These are phyloP conservation scores for Sebastes kiyomatsui DNA, from an alignment of 2,797 vertebrate genomes.

Conservation along the genomic window DNA sequence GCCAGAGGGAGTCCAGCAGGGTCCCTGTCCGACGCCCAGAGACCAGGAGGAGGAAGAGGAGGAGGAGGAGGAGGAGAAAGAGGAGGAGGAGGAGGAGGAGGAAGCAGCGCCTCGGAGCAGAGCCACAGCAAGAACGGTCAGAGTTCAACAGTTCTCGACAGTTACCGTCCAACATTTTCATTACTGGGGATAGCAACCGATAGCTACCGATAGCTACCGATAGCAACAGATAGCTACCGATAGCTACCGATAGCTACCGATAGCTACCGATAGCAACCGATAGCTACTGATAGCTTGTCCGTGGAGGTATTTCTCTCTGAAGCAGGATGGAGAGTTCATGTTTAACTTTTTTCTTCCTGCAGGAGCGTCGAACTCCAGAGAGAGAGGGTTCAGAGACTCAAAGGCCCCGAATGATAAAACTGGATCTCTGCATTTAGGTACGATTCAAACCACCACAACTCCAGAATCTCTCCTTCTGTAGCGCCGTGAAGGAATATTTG, in stretches of 20 bases:
- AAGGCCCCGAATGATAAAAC: constrained; percentile 74
- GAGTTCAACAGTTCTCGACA: neutral
- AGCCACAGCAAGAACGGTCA: constrained; percentile 77
- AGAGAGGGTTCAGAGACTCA: constrained; percentile 72
- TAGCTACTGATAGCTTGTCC: too few relatives aligned
- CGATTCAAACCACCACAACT: neutral
- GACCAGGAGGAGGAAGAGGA: constrained; percentile 17
- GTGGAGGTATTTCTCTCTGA: neutral
- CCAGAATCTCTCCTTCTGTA: neutral
- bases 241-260: too few relatives aligned
- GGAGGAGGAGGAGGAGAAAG: neutral
- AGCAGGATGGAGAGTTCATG: neutral
- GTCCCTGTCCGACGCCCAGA: constrained; percentile 37
- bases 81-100: constrained; percentile 50
- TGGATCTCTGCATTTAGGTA: constrained; percentile 82
- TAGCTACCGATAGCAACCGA: too few relatives aligned
- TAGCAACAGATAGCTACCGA: rapidly evolving
- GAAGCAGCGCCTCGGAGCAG: constrained; percentile 73
- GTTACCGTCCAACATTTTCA: too few relatives aligned
- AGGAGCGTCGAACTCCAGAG: constrained; percentile 57
- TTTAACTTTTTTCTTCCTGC: neutral
- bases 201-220: too few relatives aligned
- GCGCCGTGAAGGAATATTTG: neutral
- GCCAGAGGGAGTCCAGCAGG: constrained; percentile 68
- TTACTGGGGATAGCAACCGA: too few relatives aligned